Base-by-base conservation (phyloP, 2,888 invertebrate genomes). In the Elegia similella region DNA sequence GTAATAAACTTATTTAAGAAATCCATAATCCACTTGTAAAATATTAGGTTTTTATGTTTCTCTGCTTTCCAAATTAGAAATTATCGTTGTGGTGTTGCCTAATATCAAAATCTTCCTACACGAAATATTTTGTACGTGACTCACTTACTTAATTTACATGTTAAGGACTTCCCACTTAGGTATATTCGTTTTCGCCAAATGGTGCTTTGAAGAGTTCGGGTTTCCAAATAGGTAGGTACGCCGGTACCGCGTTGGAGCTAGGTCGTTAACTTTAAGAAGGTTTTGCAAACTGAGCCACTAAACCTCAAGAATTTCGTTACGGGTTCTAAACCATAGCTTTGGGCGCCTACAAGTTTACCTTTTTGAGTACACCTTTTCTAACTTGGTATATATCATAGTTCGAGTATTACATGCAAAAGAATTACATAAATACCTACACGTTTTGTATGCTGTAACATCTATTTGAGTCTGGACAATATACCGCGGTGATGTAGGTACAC, bases 71-170 rank as follows among this genome's bases (percentile, higher is more conserved):
- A 38, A 38, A 34, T 34, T 34, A 32, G 12, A 34, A 34, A 34
- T n/a, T 10, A 8, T 2, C 1, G 12, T 38, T 38, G 1, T 38
- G 38, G 34, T 34, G 34, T 34, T 34, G 10, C 34, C 34, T 34
- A 10, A 34, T n/a, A 38, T 38, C n/a, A 47, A 47, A 30, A 13
- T 30, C 47, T 6, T 47, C 47, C 47, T 47, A 47, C 38, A 38
- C 13, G 48, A 48, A 48, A 48, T 48, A 48, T 48, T 48, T 48
- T 3, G 15, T 34, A n/a, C 10, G 15, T 55, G 34, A 55, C 34
- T 55, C 46, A 44, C 10, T 15, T 32, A 16, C 7, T 12, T 46
- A 30, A 54, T 43, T 43, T 54, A 32, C 54, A 54, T 54, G 16
- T 13, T 34, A n/a, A 32, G 16, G n/a, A 16, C 13, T 46, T 44